A percentile compares a stretch with the other conserved stretches of the same genome.
phyloP scores from a whole-genome alignment of 2,888 invertebrate genomes.

The Ischnus inquisitorius region DNA sequence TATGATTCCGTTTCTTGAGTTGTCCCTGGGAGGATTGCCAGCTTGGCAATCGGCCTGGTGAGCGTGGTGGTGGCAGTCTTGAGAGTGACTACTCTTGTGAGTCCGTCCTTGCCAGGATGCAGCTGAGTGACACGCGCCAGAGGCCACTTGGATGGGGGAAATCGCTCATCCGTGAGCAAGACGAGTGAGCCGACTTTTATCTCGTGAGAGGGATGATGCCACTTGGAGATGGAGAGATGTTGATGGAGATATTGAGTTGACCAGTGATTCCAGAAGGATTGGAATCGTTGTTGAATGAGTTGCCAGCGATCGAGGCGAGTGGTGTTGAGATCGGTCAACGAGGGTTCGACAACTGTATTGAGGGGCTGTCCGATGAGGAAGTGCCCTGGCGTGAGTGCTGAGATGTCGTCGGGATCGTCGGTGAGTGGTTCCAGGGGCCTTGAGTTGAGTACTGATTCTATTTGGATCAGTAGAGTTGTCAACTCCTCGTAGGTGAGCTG shows the following conservation, averaged over 20 bases:
- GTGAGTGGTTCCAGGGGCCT: too few species aligned
- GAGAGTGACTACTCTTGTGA: conserved; percentile 70
- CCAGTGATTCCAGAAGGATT: too few species aligned
- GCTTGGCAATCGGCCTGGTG: conserved; percentile 67
- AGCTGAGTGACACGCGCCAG: conserved; percentile 66
- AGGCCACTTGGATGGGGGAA: conserved; percentile 70
- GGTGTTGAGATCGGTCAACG: too few species aligned
- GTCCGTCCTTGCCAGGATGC: conserved; percentile 72
- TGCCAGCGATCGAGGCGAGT: too few species aligned
- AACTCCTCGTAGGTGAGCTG: conserved; percentile 47
- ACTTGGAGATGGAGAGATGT: conserved; percentile 50
- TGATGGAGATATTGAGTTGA: conserved; percentile 49
- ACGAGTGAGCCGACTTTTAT: conserved; percentile 54
- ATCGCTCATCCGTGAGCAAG: conserved; percentile 66
- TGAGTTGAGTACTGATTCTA: too few species aligned
- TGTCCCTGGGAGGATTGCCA: conserved; percentile 44
- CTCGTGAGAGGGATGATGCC: conserved; percentile 36
- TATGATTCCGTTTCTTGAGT: not conserved
- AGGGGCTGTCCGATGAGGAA: too few species aligned
- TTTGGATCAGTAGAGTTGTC: too few species aligned
- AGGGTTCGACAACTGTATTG: too few species aligned
- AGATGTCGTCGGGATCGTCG: too few species aligned
- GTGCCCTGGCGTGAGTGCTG: too few species aligned
- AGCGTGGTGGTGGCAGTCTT: conserved; percentile 67
- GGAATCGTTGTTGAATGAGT: too few species aligned